Evolutionary conservation across 2,797 vertebrate genomes (phyloP).

Genomic region (Trachops cirrhosus): DNA sequence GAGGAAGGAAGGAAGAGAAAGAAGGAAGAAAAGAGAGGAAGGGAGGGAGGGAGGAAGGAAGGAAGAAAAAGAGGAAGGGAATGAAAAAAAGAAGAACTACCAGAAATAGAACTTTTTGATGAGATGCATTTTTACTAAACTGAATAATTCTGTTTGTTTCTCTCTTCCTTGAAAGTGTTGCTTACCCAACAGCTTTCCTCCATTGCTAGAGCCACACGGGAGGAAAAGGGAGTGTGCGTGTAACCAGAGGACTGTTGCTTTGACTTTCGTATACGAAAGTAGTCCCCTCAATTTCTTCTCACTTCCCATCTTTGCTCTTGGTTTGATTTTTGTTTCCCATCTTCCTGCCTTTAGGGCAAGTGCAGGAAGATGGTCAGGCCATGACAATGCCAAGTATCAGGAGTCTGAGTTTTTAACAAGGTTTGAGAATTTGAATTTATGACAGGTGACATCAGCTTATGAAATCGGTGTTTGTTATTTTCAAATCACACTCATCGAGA

Average conservation of each 20-base stretch:
- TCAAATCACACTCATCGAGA: constrained; percentile 45
- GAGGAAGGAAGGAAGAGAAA: too few species aligned
- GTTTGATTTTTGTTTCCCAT: constrained; percentile 59
- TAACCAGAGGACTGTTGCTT: background rate
- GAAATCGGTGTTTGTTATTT: constrained; percentile 66
- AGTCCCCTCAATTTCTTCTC: constrained; percentile 34
- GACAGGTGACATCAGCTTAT: constrained; percentile 68
- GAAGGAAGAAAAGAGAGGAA: too few species aligned
- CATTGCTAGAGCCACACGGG: constrained; percentile 27
- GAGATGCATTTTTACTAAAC: constrained; percentile 23
- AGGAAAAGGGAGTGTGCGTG: background rate
- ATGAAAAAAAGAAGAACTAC: background rate
- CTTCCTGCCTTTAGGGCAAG: constrained; percentile 70
- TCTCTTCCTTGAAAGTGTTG: constrained; percentile 24
- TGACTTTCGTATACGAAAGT: background rate
- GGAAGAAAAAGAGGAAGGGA: too few species aligned
- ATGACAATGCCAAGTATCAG: background rate
- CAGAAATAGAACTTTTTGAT: background rate
- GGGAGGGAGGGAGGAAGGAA: background rate
- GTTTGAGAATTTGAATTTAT: constrained; percentile 56
- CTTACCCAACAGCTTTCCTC: constrained; percentile 24
- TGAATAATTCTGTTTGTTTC: constrained; percentile 67
- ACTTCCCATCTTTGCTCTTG: background rate
- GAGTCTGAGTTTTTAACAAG: background rate
- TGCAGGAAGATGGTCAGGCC: background rate